Base-by-base conservation (phyloP, 1,140 invertebrate species). In the Tetramorium alpestre region DNA sequence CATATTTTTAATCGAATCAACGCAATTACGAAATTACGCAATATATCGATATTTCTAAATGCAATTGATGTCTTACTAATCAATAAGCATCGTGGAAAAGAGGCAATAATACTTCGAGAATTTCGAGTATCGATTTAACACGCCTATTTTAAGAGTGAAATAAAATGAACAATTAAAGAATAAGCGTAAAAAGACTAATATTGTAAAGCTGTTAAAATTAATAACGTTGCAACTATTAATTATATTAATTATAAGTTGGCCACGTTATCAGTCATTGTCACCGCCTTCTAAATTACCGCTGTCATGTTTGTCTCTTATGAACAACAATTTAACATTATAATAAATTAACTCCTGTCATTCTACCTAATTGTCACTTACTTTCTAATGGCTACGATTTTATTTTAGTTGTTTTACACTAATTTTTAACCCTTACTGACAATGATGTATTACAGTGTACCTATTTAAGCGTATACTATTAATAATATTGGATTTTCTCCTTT, bases 181-280 rank as follows among this genome's bases (percentile, higher is more conserved):
- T 58, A 80, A 81, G 13, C 44, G 65, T 22, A 16, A 77, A 22
- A 70, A 54, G 10, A 25, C 7, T 70, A 25, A 69, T 62, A 77
- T 77, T 33, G 18, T 25, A 18, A 18, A 77, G 6, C 41, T 62
- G 56, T 77, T 16, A 64, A 47, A 65, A 78, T 78, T 49, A 65
- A 78, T 64, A 18, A 64, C 11, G 44, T 3, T 65, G 44, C 28
- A 49, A 64, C 33, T 49, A 51, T 65, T 28, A 49, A 13, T 18
- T 64, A 18, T 33, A 33, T 33, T 33, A 33, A 33, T 38, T 65
- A 33, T 16, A 78, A 38, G 11, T 78, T 64, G 3, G 5, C 8
- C 41, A 28, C 18, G 18, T 47, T 65, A 78, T 78, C 6, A 49
- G 28, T 78, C 60, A 78, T 8, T 78, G 76, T 77, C 75, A 75